Conservation (phyloP, 2,113 vertebrate genomes). For the Micronycteris hirsuta region DNA sequence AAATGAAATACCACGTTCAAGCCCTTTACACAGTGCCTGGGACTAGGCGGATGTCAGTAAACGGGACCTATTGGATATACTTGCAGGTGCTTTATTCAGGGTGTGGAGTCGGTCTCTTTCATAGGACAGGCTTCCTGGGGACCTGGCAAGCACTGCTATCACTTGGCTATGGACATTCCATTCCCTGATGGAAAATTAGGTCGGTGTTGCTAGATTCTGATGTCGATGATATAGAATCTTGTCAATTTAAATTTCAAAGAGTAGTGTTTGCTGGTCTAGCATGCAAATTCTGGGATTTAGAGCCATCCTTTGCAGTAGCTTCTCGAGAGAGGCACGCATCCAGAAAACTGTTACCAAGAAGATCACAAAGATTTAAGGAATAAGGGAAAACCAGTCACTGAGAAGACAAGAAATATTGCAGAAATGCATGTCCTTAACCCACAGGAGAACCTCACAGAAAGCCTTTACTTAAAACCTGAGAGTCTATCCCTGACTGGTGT, state of each 20-base stretch:
- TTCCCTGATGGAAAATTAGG: neutral
- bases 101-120: neutral
- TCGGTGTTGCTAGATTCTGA: neutral
- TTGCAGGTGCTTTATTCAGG: neutral
- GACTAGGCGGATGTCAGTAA: constrained; percentile 1
- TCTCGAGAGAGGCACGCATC: neutral
- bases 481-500: neutral
- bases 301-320: neutral
- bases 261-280: neutral
- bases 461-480: neutral
- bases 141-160: neutral
- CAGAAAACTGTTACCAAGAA: neutral
- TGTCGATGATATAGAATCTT: neutral
- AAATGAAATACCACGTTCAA: neutral
- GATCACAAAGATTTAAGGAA: neutral
- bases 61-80: neutral
- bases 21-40: neutral
- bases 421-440: neutral
- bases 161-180: neutral
- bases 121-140: neutral
- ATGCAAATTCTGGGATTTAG: neutral
- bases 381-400: neutral
- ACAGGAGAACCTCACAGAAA: neutral
- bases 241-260: neutral
- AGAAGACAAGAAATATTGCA: neutral